Evolutionary conservation across 2,113 vertebrate species (phyloP), one percentile per base, ranked within the genome.

Genomic region (Protomyctophum bolini): DNA sequence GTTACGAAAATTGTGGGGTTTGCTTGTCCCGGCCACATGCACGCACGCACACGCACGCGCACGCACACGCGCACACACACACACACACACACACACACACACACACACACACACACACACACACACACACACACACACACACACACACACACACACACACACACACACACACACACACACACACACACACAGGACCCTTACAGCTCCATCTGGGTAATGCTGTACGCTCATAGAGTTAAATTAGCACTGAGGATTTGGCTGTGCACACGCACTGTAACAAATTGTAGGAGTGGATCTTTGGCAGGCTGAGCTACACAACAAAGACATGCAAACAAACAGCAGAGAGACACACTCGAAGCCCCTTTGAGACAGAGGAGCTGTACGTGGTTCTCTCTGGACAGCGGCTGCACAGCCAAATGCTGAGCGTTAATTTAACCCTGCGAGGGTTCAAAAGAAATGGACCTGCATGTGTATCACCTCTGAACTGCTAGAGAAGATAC

Each of bases 401-500:
- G 33, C n/a, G n/a, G 45, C 8, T 49, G n/a, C 62, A 41, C 33
- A 41, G 33, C 1, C 33, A 41, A 41, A 41, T 2, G 1, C 33
- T 41, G 33, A 41, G 33, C 33, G 33, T 3, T 41, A 41, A 41
- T 41, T 41, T 41, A 3, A 41, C 33, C 33, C 33, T 41, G 33
- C 1, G 33, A 41, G 33, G 3, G 33, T 41, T 41, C 21, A 21
- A 2, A 41, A 41, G 5, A 41, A 41, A 41, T 41, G 33, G 33
- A 41, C 3, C 33, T 68, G 21, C 21, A 21, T 21, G 21, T 61
- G 66, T 41, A 55, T 77, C 75, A 68, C 72, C 75, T 74, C 66
- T 70, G 60, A 62, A 58, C 58, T 9, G 54, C 12, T 45, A 41
- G 48, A 60, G 12, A 58, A 48, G 65, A 71, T 54, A 52, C 58